Evolutionary conservation across 2,113 vertebrate species (phyloP), one percentile per base, ranked within the genome.

Genomic region (Scomber colias): DNA sequence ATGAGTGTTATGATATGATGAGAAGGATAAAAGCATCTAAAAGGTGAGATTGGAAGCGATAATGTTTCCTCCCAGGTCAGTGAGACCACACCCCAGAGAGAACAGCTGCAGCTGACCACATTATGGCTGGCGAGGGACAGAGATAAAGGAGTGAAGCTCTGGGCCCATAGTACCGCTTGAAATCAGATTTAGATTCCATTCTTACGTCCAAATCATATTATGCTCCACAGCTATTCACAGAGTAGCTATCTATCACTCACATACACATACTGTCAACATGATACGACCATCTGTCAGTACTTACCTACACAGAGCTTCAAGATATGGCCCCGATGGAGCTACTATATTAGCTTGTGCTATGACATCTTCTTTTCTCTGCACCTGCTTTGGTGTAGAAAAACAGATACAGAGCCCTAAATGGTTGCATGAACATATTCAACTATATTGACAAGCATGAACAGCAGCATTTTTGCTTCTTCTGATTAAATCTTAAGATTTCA

Each of bases 171-270:
- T 77, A 72, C 84, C 35, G 80, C 30, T 76, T 75, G 59, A 81
- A 94, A 94, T 92, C 80, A 74, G 85, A 92, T 94, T 92, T 88
- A 83, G 84, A 90, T 89, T 83, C 88, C 88, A 88, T 87, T 92
- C 86, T 74, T 81, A 85, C 76, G 72, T 81, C 85, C 89, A 90
- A 90, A 93, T 92, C 82, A 77, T 84, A 89, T 92, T 91, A 93
- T 15, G 57, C 83, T 85, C 65, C 85, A 84, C 74, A 83, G 90
- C 79, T 87, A 85, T 87, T 90, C 77, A 59, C 81, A 70, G 86
- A 84, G 86, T 49, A 75, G 77, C 79, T 70, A 92, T 92, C 87
- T 82, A 84, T 92, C 90, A 85, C 79, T 71, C 87, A 60, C 81
- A 56, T 60, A 83, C 79, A 71, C 80, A 76, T 48, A 31, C 79